Conservation (phyloP, 2,888 invertebrate species). For the Helleia helle region DNA sequence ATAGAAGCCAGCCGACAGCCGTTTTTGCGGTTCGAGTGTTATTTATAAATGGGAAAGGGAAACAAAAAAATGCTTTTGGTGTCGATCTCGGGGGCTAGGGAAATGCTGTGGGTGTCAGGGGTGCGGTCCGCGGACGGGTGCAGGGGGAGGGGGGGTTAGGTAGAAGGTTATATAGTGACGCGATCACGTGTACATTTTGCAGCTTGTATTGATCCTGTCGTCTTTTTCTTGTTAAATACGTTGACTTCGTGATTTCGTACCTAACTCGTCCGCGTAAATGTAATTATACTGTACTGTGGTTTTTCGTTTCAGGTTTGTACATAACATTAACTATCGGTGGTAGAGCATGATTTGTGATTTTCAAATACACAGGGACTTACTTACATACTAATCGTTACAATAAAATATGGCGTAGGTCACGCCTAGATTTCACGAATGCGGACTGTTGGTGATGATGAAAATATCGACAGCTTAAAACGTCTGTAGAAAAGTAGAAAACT, state of each 20-base stretch:
- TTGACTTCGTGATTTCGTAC: slow-evolving; percentile 38
- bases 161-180: slow-evolving; percentile 70
- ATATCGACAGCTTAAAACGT: too few relatives aligned
- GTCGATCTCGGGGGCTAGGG: slow-evolving; percentile 49
- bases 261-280: background rate
- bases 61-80: slow-evolving; percentile 55
- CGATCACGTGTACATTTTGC: slow-evolving; percentile 73
- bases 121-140: slow-evolving; percentile 46
- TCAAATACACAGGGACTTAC: too few relatives aligned
- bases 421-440: too few relatives aligned
- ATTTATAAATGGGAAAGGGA: slow-evolving; percentile 35
- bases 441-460: too few relatives aligned
- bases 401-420: too few relatives aligned
- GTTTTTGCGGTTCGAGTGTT: slow-evolving; percentile 14
- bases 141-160: slow-evolving; percentile 41
- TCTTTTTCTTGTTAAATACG: slow-evolving; percentile 53
- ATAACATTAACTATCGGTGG: too few relatives aligned
- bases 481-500: too few relatives aligned
- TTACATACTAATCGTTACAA: too few relatives aligned
- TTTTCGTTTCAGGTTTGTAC: too few relatives aligned
- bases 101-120: slow-evolving; percentile 55
- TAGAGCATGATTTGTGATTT: too few relatives aligned
- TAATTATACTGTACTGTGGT: background rate
- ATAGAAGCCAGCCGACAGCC: background rate
- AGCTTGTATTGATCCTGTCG: slow-evolving; percentile 68